Percentiles rank a stretch among this genome's conserved stretches.
phyloP scores from a whole-genome alignment of 2,888 invertebrate species.

The Drosophila kokeensis region DNA sequence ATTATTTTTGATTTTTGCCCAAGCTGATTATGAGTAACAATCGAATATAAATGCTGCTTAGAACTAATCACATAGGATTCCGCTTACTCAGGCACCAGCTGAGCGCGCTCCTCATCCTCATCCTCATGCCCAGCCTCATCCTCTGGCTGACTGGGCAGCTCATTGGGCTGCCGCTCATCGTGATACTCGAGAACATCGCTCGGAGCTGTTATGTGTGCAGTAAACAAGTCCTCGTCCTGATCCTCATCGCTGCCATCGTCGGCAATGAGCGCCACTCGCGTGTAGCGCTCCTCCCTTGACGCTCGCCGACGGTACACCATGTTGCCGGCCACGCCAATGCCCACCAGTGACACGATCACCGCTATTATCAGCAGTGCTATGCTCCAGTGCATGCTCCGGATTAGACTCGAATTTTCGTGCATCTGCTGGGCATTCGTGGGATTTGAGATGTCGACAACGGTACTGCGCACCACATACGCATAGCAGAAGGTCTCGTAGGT shows the following conservation, averaged over 20 bases:
- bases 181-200: conserved; percentile 50
- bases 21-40: conserved; percentile 16
- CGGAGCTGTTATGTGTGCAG: conserved; percentile 12
- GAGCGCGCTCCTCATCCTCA: conserved; percentile 16
- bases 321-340: conserved; percentile 42
- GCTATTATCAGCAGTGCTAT: conserved; percentile 66
- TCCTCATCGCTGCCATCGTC: conserved; percentile 64
- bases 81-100: conserved; percentile 23
- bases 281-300: conserved; percentile 62
- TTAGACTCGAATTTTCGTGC: conserved; percentile 6
- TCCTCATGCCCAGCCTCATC: neutral
- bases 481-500: conserved; percentile 82
- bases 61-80: conserved; percentile 6
- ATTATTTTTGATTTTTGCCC: neutral
- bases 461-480: conserved; percentile 81
- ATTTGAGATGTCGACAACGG: conserved; percentile 53
- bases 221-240: conserved; percentile 58
- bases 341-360: conserved; percentile 46
- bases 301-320: conserved; percentile 45
- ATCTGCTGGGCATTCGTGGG: conserved; percentile 3
- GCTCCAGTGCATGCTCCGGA: conserved; percentile 54
- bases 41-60: conserved; percentile 11
- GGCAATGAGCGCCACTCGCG: conserved; percentile 74
- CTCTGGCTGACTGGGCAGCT: conserved; percentile 11
- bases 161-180: conserved; percentile 42